A percentile compares a stretch with the other conserved stretches of the same genome.
These are phyloP conservation scores for Lemur catta DNA, from an alignment of 2,797 vertebrate species.

Conservation along the genomic window DNA sequence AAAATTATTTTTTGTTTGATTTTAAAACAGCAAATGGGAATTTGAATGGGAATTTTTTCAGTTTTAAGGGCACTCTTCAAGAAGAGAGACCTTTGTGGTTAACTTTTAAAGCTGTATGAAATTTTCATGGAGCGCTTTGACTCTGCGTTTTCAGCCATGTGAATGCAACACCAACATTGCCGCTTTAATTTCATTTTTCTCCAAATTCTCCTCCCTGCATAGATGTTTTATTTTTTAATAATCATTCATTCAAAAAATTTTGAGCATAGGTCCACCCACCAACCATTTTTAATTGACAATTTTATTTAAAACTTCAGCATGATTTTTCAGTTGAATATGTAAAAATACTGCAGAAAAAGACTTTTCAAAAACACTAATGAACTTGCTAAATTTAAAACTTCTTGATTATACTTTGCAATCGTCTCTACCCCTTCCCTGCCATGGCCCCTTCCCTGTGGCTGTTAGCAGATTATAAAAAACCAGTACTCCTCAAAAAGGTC, in stretches of 20 bases:
- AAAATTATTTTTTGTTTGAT: background rate
- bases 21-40: background rate
- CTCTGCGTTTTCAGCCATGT: background rate
- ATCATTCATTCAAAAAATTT: background rate
- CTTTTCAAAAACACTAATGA: background rate
- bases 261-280: background rate
- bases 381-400: background rate
- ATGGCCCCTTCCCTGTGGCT: background rate
- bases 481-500: background rate
- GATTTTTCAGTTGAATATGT: background rate
- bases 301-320: background rate
- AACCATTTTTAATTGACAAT: background rate
- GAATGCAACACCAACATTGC: background rate
- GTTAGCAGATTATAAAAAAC: background rate
- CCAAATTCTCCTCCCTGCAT: background rate
- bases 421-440: background rate
- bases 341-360: background rate
- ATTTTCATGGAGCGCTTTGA: background rate
- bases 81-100: background rate
- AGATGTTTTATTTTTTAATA: slow-evolving; percentile 21
- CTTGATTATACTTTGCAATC: background rate
- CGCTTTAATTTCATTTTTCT: background rate
- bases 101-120: background rate
- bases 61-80: background rate
- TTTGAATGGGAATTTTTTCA: background rate